Evolutionary conservation across 2,888 invertebrate species (phyloP).

Genomic region (Conomelus anceps): DNA sequence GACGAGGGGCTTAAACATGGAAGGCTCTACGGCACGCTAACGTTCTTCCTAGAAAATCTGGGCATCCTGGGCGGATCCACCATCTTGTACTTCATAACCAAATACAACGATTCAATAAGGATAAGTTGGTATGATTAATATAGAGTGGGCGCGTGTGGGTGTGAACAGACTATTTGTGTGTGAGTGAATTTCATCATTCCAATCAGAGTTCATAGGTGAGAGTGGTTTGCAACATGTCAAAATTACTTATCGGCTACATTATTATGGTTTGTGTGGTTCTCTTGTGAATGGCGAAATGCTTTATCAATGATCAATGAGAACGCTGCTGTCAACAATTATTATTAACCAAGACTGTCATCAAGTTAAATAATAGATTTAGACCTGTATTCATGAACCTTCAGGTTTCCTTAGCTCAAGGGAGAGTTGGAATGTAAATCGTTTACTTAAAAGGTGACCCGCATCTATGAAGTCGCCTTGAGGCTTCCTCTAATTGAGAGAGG

Average conservation of each 20-base stretch:
- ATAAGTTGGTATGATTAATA: not conserved
- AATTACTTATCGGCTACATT: no score
- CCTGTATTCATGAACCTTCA: no score
- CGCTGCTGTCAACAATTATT: no score
- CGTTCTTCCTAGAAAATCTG: constrained; percentile 44
- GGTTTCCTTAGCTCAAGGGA: no score
- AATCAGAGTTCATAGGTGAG: not conserved
- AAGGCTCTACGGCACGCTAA: constrained; percentile 38
- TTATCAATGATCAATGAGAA: no score
- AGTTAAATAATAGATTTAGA: no score
- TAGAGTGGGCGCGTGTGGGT: not conserved
- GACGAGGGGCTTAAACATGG: constrained; percentile 42
- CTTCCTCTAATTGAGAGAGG: no score
- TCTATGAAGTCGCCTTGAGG: no score
- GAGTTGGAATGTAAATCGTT: no score
- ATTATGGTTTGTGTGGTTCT: not conserved
- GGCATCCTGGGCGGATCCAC: constrained; percentile 43
- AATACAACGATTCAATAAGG: constrained; percentile 27
- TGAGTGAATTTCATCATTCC: not conserved
- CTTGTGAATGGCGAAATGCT: no score
- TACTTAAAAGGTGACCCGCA: no score
- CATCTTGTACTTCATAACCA: constrained; percentile 40
- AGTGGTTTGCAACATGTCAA: not conserved
- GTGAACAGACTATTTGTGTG: not conserved
- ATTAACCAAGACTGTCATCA: no score